phyloP scores from a whole-genome alignment of 2,888 invertebrate species.

The Caprella mutica region DNA sequence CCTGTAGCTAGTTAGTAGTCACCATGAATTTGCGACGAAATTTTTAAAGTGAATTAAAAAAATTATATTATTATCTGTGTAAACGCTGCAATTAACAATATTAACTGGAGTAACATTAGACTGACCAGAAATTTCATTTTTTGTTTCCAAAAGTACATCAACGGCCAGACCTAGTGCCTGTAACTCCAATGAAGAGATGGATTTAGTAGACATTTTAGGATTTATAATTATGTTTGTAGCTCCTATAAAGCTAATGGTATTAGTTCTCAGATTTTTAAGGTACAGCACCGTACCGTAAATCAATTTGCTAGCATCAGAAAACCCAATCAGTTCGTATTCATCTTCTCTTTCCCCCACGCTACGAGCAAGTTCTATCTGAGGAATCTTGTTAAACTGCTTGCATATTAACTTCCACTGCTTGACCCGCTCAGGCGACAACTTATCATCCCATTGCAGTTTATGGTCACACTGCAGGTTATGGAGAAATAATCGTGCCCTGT shows the following conservation, averaged over 20 bases:
- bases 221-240: slow-evolving; percentile 5
- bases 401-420: neutral
- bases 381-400: neutral
- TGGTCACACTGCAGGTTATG: neutral
- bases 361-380: neutral
- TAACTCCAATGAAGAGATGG: neutral
- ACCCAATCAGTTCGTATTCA: neutral
- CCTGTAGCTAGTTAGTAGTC: too few relatives aligned
- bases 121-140: neutral
- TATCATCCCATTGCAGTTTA: neutral
- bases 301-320: slow-evolving; percentile 1
- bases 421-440: neutral
- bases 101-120: neutral
- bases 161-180: neutral
- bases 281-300: neutral
- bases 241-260: neutral
- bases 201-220: neutral
- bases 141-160: neutral
- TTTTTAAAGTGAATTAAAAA: too few relatives aligned
- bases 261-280: neutral
- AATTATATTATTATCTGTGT: too few relatives aligned
- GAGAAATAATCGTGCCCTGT: neutral
- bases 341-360: neutral
- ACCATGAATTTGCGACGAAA: too few relatives aligned
- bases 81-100: too few relatives aligned